These are phyloP conservation scores for Cepaea nemoralis DNA, from an alignment of 1,140 invertebrate species.

Conservation along the genomic window DNA sequence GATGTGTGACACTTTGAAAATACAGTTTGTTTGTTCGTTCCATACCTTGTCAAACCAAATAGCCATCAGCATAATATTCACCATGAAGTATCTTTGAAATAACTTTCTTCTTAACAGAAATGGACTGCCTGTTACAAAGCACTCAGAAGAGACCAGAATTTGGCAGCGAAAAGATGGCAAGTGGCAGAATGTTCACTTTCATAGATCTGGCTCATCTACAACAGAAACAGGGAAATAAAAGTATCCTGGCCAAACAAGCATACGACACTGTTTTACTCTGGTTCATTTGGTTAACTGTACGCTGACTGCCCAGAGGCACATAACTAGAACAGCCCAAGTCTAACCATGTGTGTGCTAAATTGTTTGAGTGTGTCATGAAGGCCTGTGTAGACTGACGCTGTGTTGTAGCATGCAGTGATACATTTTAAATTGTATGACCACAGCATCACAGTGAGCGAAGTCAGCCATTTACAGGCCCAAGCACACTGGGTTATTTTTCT, in stretches of 20 bases:
- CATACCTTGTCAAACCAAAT: too few species aligned
- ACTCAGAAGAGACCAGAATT: constrained; percentile 95
- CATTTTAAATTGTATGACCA: too few species aligned
- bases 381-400: too few species aligned
- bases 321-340: not conserved
- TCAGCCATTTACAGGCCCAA: too few species aligned
- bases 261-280: constrained; percentile 11
- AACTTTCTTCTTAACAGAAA: constrained; percentile 66
- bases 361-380: not conserved
- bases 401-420: too few species aligned
- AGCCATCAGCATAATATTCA: too few species aligned
- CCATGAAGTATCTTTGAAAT: too few species aligned
- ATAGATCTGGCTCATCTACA: constrained; percentile 77
- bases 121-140: constrained; percentile 90
- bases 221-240: constrained; percentile 49
- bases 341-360: not conserved
- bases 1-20: too few species aligned
- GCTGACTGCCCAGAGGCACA: constrained; percentile 12
- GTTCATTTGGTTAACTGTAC: not conserved
- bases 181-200: constrained; percentile 98
- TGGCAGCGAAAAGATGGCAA: constrained; percentile 98
- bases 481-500: too few species aligned
- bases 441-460: too few species aligned
- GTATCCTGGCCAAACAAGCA: too few species aligned
- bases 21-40: too few species aligned